Evolutionary conservation across 2,797 vertebrate species (phyloP).

Genomic region (Alcedo quadribrachys): DNA sequence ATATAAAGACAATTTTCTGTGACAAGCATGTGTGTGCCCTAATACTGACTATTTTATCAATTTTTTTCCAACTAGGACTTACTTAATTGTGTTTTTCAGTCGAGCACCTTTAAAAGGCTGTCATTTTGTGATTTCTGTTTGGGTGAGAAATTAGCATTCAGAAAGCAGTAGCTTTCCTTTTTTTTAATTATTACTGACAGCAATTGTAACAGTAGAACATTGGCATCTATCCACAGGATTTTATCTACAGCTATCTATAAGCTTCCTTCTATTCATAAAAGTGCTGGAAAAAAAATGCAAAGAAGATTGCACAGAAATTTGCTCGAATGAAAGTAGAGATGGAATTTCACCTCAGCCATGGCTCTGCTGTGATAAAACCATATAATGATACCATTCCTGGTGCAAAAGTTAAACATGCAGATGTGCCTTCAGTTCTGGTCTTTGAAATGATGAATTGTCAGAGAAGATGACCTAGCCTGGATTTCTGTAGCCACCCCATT

Average conservation of each 20-base stretch:
- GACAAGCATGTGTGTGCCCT: not conserved
- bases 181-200: not conserved
- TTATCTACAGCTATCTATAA: not conserved
- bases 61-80: not conserved
- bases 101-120: not conserved
- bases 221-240: not conserved
- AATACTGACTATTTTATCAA: not conserved
- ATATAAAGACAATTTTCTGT: not conserved
- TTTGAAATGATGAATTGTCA: not conserved
- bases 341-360: not conserved
- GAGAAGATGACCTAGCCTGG: not conserved
- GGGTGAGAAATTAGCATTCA: not conserved
- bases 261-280: not conserved
- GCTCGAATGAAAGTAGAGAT: not conserved
- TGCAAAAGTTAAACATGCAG: not conserved
- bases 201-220: not conserved
- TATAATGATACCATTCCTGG: not conserved
- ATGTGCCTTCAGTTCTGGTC: not conserved
- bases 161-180: not conserved
- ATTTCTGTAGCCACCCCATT: not conserved
- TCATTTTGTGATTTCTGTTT: not conserved
- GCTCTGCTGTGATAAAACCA: not conserved
- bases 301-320: not conserved
- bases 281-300: not conserved
- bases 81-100: not conserved